Base-by-base conservation (phyloP, 2,888 invertebrate species). In the Standfussiana lucernea region DNA sequence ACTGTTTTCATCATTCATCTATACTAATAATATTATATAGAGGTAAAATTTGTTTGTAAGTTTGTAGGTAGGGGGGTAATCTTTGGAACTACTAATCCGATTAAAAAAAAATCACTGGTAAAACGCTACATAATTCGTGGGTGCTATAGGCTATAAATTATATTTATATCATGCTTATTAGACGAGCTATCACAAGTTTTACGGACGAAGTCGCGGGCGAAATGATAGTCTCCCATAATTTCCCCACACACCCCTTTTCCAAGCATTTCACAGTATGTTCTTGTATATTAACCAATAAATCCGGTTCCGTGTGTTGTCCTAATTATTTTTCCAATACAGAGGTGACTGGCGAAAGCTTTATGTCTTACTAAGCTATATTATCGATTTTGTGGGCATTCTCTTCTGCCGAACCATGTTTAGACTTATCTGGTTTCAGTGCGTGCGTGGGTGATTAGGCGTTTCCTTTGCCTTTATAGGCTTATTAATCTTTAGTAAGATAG, bases 271-370 rank as follows among this genome's bases (percentile, higher is more conserved):
- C 56, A 62, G 42, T 62, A 80, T 10, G 21, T 70, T 64, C 62
- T 76, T 70, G 28, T 75, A 56, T 70, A 50, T 71, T 50, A 53
- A 65, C 72, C 45, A 65, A 77, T 62, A 72, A 59, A 62, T 70
- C 56, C 35, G 56, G 28, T 69, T 72, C 69, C 40, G 66, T 72
- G 40, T 50, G 45, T 24, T 66, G 50, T 45, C 74, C 78, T 88
- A 85, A 86, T 88, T 88, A 86, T 87, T 84, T 88, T 86, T 79
- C 87, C 88, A 40, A 85, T 86, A 84, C 79, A 68, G 66, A 35
- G 61, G 84, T 88, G 88, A 87, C 88, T 87, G 59, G 86, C 78
- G 64, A 72, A 72, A 40, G 72, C 70, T 75, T 72, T 77, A 78
- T 76, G 66, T 68, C 56, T 42, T 18, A 40, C 47, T 37, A 45